Percentiles rank a stretch among this genome's conserved stretches.
Evolutionary conservation across 2,797 vertebrate genomes (phyloP).

Genomic region (Centroberyx gerrardi): DNA sequence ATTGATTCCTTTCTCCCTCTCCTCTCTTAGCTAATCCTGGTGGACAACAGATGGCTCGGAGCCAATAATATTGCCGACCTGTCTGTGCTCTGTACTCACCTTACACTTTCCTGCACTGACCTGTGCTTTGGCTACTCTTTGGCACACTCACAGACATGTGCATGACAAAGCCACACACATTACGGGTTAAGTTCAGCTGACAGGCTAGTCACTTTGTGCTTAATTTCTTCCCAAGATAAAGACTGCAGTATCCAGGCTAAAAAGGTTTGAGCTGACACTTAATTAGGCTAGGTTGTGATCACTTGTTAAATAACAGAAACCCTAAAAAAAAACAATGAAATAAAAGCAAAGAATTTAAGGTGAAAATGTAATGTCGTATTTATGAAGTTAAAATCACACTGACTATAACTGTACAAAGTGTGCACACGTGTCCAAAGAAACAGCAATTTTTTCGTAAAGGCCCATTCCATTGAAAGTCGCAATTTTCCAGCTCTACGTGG

Average conservation of each 20-base stretch:
- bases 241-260: not conserved
- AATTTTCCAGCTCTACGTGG: too few species aligned
- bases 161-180: conserved; percentile 3
- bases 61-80: conserved; percentile 69
- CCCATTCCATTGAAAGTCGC: too few species aligned
- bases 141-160: not conserved
- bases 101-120: conserved; percentile 42
- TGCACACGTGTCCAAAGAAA: too few species aligned
- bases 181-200: not conserved
- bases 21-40: conserved; percentile 66
- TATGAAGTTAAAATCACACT: too few species aligned
- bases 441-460: too few species aligned
- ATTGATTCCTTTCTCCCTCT: conserved; percentile 76
- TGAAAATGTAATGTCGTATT: too few species aligned
- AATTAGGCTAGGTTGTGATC: not conserved
- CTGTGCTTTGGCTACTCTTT: conserved; percentile 16
- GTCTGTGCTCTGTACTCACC: conserved; percentile 32
- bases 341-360: too few species aligned
- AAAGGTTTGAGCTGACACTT: not conserved
- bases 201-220: not conserved
- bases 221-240: not conserved
- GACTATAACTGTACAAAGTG: too few species aligned
- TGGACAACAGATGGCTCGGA: conserved; percentile 71
- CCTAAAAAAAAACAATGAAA: too few species aligned
- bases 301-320: too few species aligned